Evolutionary conservation across 2,888 invertebrate species (phyloP).

Genomic region (Apamea crenata): DNA sequence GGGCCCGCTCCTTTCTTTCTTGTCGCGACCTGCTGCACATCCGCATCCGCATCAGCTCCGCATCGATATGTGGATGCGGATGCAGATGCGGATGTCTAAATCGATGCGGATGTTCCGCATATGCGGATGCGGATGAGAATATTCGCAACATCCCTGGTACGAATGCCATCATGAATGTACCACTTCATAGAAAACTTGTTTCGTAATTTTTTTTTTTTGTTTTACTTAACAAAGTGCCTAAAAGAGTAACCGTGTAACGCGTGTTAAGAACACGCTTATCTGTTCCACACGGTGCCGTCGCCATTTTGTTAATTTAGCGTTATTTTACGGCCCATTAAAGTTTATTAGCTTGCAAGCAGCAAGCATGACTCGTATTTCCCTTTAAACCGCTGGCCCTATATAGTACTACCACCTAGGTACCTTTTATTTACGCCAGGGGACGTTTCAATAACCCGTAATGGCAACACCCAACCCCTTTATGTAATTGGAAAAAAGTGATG

Average conservation of each 20-base stretch:
- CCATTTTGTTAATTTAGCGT: constrained; percentile 51
- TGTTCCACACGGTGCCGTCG: constrained; percentile 17
- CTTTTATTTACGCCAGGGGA: constrained; percentile 43
- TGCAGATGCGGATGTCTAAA: too few species aligned
- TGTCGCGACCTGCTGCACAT: too few species aligned
- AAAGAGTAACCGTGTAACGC: background rate
- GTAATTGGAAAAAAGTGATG: constrained; percentile 63
- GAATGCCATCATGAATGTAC: background rate
- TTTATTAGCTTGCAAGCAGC: constrained; percentile 47
- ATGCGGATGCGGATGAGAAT: too few species aligned
- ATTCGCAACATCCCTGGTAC: too few species aligned
- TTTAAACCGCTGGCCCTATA: constrained; percentile 20
- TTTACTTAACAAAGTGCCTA: background rate
- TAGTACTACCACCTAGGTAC: constrained; percentile 16
- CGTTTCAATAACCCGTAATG: constrained; percentile 52
- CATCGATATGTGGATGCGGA: too few species aligned
- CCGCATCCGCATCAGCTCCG: too few species aligned
- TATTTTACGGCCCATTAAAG: constrained; percentile 52
- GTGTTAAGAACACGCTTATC: constrained; percentile 36
- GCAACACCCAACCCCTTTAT: constrained; percentile 47
- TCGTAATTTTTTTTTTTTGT: background rate
- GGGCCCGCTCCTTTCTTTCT: too few species aligned
- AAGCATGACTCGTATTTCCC: constrained; percentile 52
- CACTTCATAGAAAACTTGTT: background rate
- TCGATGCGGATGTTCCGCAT: too few species aligned